phyloP scores from a whole-genome alignment of 2,888 invertebrate genomes.

The Drosophila prostipennis region DNA sequence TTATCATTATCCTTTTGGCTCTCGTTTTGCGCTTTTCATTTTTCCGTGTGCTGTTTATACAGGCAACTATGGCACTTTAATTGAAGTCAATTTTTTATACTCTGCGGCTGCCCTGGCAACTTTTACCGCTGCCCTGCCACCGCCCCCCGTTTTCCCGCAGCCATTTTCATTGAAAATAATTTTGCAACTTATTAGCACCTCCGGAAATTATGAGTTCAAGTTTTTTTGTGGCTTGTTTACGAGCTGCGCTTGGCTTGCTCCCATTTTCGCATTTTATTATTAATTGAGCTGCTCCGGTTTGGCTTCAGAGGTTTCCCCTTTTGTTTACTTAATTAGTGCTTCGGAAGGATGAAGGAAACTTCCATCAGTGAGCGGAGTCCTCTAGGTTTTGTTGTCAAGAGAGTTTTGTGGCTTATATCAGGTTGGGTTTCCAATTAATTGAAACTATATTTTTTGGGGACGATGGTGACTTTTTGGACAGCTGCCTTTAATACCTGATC shows the following conservation, averaged over 20 bases:
- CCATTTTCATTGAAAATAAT: constrained; percentile 72
- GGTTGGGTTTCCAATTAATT: constrained; percentile 56
- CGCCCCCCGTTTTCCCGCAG: constrained; percentile 1
- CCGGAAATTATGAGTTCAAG: constrained; percentile 75
- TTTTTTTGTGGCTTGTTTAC: constrained; percentile 66
- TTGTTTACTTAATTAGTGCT: constrained; percentile 70
- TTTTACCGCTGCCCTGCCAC: constrained; percentile 13
- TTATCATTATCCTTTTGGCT: constrained; percentile 70
- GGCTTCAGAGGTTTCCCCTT: constrained; percentile 36
- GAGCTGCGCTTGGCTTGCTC: constrained; percentile 28
- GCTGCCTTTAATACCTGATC: constrained; percentile 31
- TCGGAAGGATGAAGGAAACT: constrained; percentile 44
- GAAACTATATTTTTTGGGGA: constrained; percentile 53
- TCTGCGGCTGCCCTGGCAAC: constrained; percentile 52
- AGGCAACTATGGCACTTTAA: constrained; percentile 76
- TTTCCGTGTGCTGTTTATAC: constrained; percentile 64
- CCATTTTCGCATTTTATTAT: constrained; percentile 53
- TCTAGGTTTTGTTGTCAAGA: constrained; percentile 16
- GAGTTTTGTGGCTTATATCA: constrained; percentile 20
- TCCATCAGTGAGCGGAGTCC: constrained; percentile 29
- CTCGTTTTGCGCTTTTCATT: constrained; percentile 74
- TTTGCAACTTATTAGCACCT: constrained; percentile 78
- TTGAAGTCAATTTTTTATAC: constrained; percentile 75
- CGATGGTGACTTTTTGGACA: constrained; percentile 12
- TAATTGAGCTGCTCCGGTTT: constrained; percentile 67